phyloP scores from a whole-genome alignment of 2,113 vertebrate genomes.

The Prunella fulvescens region DNA sequence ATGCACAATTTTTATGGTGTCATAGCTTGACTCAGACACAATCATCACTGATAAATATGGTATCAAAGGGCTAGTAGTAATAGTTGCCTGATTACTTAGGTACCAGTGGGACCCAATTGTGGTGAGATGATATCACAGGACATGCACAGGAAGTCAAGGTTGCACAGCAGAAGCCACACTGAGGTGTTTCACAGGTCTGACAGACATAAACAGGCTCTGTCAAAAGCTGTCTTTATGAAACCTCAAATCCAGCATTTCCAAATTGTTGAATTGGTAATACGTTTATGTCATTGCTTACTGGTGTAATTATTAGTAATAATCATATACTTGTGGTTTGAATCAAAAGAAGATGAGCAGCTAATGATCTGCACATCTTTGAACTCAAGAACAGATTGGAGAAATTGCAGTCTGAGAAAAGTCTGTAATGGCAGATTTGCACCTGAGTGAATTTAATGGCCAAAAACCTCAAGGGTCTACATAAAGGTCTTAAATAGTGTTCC shows the following conservation, averaged over 20 bases:
- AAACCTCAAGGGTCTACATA: neutral
- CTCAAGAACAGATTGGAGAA: neutral
- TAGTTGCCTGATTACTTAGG: neutral
- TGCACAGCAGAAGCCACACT: neutral
- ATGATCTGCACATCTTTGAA: neutral
- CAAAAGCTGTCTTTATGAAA: neutral
- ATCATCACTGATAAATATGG: neutral
- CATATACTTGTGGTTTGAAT: neutral
- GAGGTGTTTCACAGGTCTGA: neutral
- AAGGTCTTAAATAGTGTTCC: neutral
- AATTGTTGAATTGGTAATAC: neutral
- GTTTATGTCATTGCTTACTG: neutral
- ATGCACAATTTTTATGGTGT: neutral
- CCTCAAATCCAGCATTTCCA: neutral
- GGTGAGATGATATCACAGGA: neutral
- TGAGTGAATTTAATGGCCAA: neutral
- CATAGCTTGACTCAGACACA: neutral
- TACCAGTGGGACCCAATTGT: neutral
- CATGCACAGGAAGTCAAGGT: neutral
- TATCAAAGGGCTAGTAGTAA: neutral
- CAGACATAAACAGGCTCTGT: neutral
- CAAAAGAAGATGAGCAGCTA: neutral
- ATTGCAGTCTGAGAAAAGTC: neutral
- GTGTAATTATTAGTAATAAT: neutral
- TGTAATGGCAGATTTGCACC: neutral